Conservation (phyloP, 2,888 invertebrate genomes). For the Drosophila nigritarsus region DNA sequence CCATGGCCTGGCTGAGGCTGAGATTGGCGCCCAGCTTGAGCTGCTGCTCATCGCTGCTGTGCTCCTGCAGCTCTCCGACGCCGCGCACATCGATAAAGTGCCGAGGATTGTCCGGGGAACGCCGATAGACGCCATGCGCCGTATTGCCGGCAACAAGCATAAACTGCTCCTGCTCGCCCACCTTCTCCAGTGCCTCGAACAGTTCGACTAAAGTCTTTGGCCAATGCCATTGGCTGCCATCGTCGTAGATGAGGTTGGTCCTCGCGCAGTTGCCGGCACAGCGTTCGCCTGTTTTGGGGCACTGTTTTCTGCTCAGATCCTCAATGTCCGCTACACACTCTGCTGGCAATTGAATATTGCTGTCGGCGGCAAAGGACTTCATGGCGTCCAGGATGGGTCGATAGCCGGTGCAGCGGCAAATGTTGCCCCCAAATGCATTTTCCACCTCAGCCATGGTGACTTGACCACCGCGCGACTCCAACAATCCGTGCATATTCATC, state of each 20-base stretch:
- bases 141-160: slow-evolving; percentile 91
- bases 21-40: slow-evolving; percentile 84
- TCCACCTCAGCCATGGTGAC: slow-evolving; percentile 89
- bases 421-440: slow-evolving; percentile 91
- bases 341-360: slow-evolving; percentile 84
- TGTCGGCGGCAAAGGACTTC: slow-evolving; percentile 89
- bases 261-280: slow-evolving; percentile 82
- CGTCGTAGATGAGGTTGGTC: slow-evolving; percentile 40
- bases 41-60: slow-evolving; percentile 77
- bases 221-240: slow-evolving; percentile 81
- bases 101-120: slow-evolving; percentile 79
- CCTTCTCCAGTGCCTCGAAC: slow-evolving; percentile 81
- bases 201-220: slow-evolving; percentile 66
- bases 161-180: slow-evolving; percentile 85
- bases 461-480: slow-evolving; percentile 85
- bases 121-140: slow-evolving; percentile 88
- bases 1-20: slow-evolving; percentile 86
- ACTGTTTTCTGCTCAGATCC: slow-evolving; percentile 76
- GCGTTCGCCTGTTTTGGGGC: slow-evolving; percentile 82
- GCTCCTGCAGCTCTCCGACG: slow-evolving; percentile 87
- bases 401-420: slow-evolving; percentile 93
- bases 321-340: slow-evolving; percentile 86
- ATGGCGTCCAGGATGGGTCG: slow-evolving; percentile 92
- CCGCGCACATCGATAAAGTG: slow-evolving; percentile 88
- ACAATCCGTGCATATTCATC: slow-evolving; percentile 89